phyloP scores from a whole-genome alignment of 1,140 invertebrate genomes.

The Aphelenchoides besseyi region DNA sequence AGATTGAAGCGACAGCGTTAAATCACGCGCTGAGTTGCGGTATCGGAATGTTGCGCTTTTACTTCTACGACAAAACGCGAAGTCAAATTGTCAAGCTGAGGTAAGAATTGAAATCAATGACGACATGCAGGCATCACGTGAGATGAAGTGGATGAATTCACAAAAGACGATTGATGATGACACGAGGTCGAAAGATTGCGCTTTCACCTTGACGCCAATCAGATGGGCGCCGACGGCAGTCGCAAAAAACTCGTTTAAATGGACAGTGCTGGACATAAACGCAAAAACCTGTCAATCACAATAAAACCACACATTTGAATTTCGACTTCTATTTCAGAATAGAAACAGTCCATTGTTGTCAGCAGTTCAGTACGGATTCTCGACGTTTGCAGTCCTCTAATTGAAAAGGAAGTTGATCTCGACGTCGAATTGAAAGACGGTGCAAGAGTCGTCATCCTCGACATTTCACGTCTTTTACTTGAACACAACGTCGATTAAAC shows the following conservation, averaged over 20 bases:
- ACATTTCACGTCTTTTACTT: neutral
- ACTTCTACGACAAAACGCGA: neutral
- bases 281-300: neutral
- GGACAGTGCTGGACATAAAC: no score
- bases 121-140: neutral
- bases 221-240: neutral
- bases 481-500: neutral
- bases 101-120: neutral
- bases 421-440: conserved; percentile 4
- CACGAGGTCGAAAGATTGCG: neutral
- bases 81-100: neutral
- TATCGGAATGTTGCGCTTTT: neutral
- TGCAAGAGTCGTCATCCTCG: neutral
- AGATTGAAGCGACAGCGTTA: conserved; percentile 4
- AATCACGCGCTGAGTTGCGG: conserved; percentile 7
- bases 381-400: neutral
- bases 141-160: no score
- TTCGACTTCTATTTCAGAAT: conserved; percentile 4
- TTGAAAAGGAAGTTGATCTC: neutral
- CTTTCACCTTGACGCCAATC: neutral
- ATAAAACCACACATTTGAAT: neutral
- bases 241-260: neutral
- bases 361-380: neutral
- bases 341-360: neutral
- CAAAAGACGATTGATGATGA: no score